Evolutionary conservation across 1,140 invertebrate genomes (phyloP), one percentile per base, ranked within the genome.

Genomic region (Heliconius melpomene): DNA sequence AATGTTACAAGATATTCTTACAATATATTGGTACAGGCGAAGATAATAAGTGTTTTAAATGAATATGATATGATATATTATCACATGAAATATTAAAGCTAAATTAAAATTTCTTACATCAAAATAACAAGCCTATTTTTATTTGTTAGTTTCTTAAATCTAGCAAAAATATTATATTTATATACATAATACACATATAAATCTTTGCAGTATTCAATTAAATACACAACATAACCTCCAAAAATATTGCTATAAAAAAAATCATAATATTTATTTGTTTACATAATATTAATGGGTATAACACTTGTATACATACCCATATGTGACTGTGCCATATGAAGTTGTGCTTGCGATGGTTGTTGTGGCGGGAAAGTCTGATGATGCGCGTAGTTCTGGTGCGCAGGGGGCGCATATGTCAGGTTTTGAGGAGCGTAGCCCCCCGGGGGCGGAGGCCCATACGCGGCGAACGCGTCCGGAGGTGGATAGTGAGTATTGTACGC

Each of bases 401-500:
- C 94, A n/a, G 94, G 94, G 6, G 94, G 94, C 18, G 91, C 92
- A 80, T 94, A 94, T 32, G 92, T 93, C 79, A 95, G 79, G 83
- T 94, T 92, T 79, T 94, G 92, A 1, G 94, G 92, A n/a, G 94
- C 92, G 78, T 95, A 95, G 70, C 93, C 92, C 2, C 91, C 94
- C 0, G 93, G 92, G 29, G 93, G 93, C 18, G 93, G 91, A n/a
- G 93, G 92, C 38, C 93, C 93, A 73, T 94, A 94, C 36, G 93
- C 91, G 7, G 93, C 91, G 77, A 95, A 95, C 29, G 93, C 91
- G 57, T 95, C 94, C 66, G 94, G 91, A 9, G 94, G 94, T 57
- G 93, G 91, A 79, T 95, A 95, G 77, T 95, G 94, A n/a, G 94
- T 94, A 79, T 94, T 94, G 74, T 95, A 95, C n/a, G 94, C 91